A percentile compares a stretch with the other conserved stretches of the same genome.
phyloP scores from a whole-genome alignment of 2,113 vertebrate genomes.

The Empidonax alnorum region DNA sequence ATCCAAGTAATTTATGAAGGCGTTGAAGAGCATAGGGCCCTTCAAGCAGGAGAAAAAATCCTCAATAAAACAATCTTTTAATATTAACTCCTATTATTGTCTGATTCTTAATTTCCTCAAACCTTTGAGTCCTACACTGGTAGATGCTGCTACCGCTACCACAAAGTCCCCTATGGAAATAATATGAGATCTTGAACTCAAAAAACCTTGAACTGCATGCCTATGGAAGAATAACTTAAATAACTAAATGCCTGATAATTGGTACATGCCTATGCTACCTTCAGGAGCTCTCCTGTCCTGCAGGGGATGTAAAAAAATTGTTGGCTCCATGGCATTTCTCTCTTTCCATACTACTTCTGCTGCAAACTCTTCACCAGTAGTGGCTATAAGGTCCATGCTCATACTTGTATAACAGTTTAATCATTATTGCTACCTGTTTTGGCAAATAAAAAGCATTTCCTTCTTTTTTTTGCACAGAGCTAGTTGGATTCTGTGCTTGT shows the following conservation, averaged over 20 bases:
- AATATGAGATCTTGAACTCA: not conserved
- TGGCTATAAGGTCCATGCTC: not conserved
- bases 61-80: not conserved
- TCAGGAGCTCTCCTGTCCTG: not conserved
- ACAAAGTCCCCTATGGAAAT: not conserved
- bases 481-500: not conserved
- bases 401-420: not conserved
- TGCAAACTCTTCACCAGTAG: not conserved
- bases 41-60: not conserved
- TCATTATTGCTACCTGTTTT: not conserved
- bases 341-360: not conserved
- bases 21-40: not conserved
- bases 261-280: not conserved
- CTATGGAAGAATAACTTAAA: not conserved
- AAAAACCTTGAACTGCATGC: not conserved
- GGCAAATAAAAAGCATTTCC: not conserved
- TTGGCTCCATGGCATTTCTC: not conserved
- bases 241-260: not conserved
- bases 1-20: not conserved
- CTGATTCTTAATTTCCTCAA: not conserved
- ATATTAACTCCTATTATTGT: not conserved
- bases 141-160: not conserved
- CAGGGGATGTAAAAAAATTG: not conserved
- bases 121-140: not conserved
- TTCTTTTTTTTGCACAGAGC: not conserved